Percentiles rank a stretch among this genome's conserved stretches.
These are phyloP conservation scores for Monomorium pharaonis DNA, from an alignment of 1,140 invertebrate species.

Conservation along the genomic window DNA sequence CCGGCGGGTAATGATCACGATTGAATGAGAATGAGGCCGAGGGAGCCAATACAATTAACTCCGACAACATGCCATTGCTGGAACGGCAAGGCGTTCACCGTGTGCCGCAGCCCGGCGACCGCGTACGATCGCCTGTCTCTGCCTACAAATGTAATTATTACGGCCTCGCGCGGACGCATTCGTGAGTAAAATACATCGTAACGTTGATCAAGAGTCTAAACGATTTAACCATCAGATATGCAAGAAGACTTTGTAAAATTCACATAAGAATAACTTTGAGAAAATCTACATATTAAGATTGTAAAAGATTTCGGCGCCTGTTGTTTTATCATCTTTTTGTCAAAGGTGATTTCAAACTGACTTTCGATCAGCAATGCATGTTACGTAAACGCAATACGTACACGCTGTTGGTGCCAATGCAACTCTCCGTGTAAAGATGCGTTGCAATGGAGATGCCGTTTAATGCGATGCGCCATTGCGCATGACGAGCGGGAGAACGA, in stretches of 20 bases:
- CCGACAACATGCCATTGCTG: slow-evolving; percentile 77
- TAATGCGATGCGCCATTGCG: background rate
- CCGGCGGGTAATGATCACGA: slow-evolving; percentile 81
- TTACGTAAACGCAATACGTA: background rate
- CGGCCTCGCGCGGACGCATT: slow-evolving; percentile 68
- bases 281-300: background rate
- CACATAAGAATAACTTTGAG: background rate
- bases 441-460: background rate
- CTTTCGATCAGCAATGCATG: background rate
- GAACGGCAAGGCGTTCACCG: slow-evolving; percentile 65
- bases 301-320: background rate
- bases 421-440: background rate
- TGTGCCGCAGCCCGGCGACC: slow-evolving; percentile 21
- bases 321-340: background rate
- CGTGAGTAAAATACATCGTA: slow-evolving; percentile 65
- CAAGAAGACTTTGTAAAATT: background rate
- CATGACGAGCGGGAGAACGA: background rate
- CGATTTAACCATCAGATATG: background rate
- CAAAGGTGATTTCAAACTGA: background rate
- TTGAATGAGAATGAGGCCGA: slow-evolving; percentile 82
- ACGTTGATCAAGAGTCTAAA: background rate
- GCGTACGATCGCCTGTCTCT: slow-evolving; percentile 34
- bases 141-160: slow-evolving; percentile 74
- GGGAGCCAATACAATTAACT: slow-evolving; percentile 82
- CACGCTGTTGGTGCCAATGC: background rate